phyloP scores from a whole-genome alignment of 2,888 invertebrate genomes.

The Tineola bisselliella region DNA sequence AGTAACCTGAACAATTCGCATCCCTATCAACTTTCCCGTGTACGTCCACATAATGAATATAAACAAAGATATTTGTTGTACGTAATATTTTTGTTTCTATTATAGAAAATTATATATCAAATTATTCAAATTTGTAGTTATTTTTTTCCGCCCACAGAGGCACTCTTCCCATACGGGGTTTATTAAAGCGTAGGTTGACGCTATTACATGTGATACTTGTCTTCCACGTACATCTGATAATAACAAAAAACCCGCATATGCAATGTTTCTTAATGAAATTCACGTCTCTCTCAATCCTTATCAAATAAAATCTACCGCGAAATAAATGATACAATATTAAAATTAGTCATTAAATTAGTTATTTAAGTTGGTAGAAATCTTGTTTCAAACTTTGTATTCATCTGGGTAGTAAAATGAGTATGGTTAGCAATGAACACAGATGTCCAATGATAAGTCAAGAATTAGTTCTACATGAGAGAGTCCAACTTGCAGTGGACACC shows the following conservation, averaged over 20 bases:
- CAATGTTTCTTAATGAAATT: constrained; percentile 53
- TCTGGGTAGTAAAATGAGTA: background rate
- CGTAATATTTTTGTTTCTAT: background rate
- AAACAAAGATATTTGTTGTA: background rate
- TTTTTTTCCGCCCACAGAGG: background rate
- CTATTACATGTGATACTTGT: constrained; percentile 57
- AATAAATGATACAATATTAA: constrained; percentile 16
- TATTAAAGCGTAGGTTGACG: constrained; percentile 40
- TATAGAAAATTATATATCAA: background rate
- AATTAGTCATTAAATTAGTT: constrained; percentile 23
- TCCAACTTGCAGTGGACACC: constrained; percentile 33
- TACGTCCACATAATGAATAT: background rate
- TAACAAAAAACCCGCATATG: constrained; percentile 40
- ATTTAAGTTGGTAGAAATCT: constrained; percentile 21
- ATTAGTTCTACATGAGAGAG: constrained; percentile 24
- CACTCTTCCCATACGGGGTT: constrained; percentile 35
- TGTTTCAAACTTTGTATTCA: constrained; percentile 24
- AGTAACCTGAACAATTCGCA: background rate
- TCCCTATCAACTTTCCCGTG: constrained; percentile 9
- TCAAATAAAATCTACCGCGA: constrained; percentile 19
- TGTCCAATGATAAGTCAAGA: constrained; percentile 29
- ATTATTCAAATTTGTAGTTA: background rate
- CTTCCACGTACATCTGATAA: constrained; percentile 54
- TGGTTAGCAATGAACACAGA: constrained; percentile 29
- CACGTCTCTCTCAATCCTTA: constrained; percentile 28